phyloP scores from a whole-genome alignment of 2,797 vertebrate genomes.

The Catharus ustulatus region DNA sequence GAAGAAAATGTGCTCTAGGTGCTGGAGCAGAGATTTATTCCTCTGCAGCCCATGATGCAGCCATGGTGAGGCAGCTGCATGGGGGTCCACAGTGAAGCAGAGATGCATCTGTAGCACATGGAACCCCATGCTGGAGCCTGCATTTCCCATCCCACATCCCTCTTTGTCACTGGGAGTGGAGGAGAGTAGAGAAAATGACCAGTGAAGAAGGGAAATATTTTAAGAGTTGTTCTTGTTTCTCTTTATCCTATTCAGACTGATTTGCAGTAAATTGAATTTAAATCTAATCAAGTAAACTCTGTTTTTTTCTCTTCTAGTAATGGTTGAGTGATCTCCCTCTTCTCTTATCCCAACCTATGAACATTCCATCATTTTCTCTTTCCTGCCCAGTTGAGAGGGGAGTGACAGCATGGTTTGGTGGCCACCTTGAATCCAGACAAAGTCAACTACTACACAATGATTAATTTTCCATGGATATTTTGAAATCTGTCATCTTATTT shows the following conservation, averaged over 20 bases:
- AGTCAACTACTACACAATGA: neutral
- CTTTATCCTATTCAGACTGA: neutral
- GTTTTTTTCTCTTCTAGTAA: neutral
- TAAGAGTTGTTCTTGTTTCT: neutral
- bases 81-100: neutral
- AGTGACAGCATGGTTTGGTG: neutral
- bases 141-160: too few species aligned
- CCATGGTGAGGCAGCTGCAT: neutral
- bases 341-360: neutral
- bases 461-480: neutral
- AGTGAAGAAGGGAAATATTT: neutral
- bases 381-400: neutral
- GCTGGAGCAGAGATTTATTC: neutral
- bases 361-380: neutral
- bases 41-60: accelerated
- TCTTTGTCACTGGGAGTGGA: neutral
- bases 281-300: neutral
- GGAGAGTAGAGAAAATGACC: neutral
- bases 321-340: neutral
- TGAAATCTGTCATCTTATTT: neutral
- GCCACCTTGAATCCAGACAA: neutral
- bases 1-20: neutral
- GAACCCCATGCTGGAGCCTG: neutral
- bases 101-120: too few species aligned
- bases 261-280: neutral